Base-by-base conservation (phyloP, 2,888 invertebrate genomes). In the Urechis unicinctus region DNA sequence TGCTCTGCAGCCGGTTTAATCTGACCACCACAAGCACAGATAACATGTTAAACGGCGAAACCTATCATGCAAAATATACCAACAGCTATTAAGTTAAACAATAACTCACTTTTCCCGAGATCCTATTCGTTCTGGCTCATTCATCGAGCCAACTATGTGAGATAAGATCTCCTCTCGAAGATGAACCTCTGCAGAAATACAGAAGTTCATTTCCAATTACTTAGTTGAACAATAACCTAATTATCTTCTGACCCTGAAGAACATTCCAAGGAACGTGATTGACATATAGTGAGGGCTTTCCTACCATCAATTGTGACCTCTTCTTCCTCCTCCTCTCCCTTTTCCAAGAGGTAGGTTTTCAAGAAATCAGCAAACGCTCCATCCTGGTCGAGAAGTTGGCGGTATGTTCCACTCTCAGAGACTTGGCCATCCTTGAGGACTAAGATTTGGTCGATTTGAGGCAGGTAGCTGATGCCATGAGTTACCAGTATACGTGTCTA, bases 331-430 rank as follows among this genome's bases (percentile, higher is more conserved):
- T 60, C 56, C 13, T 58, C 48, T 5, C 25, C 56, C 6, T 59
- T 57, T 22, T 61, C 53, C 42, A 47, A 53, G 17, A 63, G 41
- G 60, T 75, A 74, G 56, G 68, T 69, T 50, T 68, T 65, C 43
- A 77, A 65, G 60, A 77, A 77, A 54, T 74, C 72, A 3, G 77
- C 71, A 61, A 77, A 77, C 24, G 72, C 73, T 17, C 74, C 75
- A 41, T 67, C 66, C 58, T 68, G 71, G 25, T 61, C 59, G 52
- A 77, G 62, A 31, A 77, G 66, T 55, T 77, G 65, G 30, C 66
- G 52, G 62, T 72, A 77, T 4, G 75, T 69, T 26, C 62, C 62
- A 9, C 56, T 57, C 57, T 65, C 66, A 1, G 63, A 58, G 6
- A 78, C 60, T 49, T 62, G 55, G 1, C 77, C 77, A 51, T 74